Evolutionary conservation across 2,797 vertebrate genomes (phyloP).

Genomic region (Sebastes alutus): DNA sequence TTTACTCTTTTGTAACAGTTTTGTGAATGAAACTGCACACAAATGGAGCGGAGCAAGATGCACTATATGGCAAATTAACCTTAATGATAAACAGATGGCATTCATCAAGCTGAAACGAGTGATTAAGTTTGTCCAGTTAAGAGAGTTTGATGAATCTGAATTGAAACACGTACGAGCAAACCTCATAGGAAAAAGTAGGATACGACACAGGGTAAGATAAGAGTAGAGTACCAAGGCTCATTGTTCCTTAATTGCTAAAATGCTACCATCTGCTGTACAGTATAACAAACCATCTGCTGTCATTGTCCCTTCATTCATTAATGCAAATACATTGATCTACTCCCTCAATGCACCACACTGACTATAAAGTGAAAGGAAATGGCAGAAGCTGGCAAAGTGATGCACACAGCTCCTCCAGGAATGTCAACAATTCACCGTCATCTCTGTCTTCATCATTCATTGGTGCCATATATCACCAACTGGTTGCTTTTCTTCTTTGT

Average conservation of each 20-base stretch:
- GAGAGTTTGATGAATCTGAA: background rate
- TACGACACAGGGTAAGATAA: background rate
- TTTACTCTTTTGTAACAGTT: background rate
- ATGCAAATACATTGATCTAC: background rate
- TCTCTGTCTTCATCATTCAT: background rate
- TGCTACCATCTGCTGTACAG: background rate
- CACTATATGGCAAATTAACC: background rate
- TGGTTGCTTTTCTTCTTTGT: constrained; percentile 9
- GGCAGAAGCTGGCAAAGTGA: background rate
- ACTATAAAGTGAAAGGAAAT: background rate
- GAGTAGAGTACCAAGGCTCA: background rate
- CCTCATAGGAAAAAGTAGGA: background rate
- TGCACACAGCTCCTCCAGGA: background rate
- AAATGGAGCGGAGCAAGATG: background rate
- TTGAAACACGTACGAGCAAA: background rate
- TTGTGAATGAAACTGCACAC: background rate
- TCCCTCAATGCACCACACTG: background rate
- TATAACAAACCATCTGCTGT: background rate
- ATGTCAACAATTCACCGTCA: background rate
- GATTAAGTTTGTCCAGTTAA: background rate
- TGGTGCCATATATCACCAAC: background rate
- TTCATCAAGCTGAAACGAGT: background rate
- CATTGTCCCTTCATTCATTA: constrained; percentile 9
- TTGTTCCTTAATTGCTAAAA: background rate
- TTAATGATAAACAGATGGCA: background rate